These are phyloP conservation scores for Meriones unguiculatus DNA, from an alignment of 2,113 vertebrate species.

Conservation along the genomic window DNA sequence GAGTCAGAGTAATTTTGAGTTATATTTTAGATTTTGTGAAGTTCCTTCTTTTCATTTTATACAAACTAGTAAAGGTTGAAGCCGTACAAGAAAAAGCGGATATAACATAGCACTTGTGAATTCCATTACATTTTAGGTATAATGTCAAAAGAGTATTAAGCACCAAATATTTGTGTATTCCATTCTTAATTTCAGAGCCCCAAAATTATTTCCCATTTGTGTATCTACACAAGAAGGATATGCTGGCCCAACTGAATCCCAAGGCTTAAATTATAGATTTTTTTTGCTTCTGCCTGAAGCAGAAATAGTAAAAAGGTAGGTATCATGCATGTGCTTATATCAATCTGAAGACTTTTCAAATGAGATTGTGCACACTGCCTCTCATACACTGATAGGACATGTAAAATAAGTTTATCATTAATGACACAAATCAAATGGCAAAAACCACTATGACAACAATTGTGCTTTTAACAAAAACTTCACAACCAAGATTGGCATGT, in stretches of 20 bases:
- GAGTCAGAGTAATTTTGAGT: neutral
- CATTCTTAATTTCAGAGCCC: slow-evolving; percentile 9
- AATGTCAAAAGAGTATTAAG: neutral
- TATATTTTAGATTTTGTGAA: neutral
- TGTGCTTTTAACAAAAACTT: neutral
- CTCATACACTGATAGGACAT: neutral
- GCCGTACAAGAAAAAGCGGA: neutral
- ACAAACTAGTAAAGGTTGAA: neutral
- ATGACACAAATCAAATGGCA: neutral
- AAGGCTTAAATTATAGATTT: neutral
- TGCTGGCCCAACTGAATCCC: neutral
- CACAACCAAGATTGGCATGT: neutral
- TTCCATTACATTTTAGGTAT: neutral
- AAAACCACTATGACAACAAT: neutral
- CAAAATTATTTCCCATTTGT: slow-evolving; percentile 15
- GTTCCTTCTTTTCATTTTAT: neutral
- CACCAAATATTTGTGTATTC: neutral
- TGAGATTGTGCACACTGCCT: neutral
- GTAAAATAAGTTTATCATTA: slow-evolving; percentile 12
- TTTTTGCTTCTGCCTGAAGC: slow-evolving; percentile 17
- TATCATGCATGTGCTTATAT: neutral
- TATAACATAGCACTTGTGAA: neutral
- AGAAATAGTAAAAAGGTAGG: slow-evolving; percentile 8
- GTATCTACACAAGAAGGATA: slow-evolving; percentile 19
- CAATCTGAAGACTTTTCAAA: slow-evolving; percentile 44